phyloP scores from a whole-genome alignment of 2,113 vertebrate species.

The Leiothrix lutea region DNA sequence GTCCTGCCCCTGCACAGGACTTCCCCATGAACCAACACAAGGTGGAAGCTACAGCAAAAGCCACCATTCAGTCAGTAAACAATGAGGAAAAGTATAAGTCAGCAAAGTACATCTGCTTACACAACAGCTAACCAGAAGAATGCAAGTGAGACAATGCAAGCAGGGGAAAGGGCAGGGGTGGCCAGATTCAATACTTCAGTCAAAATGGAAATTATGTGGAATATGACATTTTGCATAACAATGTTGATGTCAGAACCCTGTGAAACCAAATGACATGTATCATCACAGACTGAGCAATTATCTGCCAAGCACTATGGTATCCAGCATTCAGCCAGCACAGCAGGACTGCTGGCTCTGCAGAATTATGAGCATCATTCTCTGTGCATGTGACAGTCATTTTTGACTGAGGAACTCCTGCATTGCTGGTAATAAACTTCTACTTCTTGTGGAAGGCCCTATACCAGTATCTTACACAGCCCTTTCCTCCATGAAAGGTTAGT shows the following conservation, averaged over 20 bases:
- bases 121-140: background rate
- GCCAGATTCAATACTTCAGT: background rate
- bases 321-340: background rate
- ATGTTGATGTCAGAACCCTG: constrained; percentile 10
- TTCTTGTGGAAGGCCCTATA: background rate
- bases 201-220: background rate
- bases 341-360: background rate
- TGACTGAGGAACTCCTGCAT: background rate
- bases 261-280: background rate
- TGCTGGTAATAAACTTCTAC: background rate
- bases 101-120: background rate
- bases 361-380: background rate
- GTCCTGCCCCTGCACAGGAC: background rate
- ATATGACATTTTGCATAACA: constrained; percentile 21
- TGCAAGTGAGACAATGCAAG: background rate
- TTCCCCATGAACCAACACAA: background rate
- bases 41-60: background rate
- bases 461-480: background rate
- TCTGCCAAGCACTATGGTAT: background rate
- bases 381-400: background rate
- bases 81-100: background rate
- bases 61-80: background rate
- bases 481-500: background rate
- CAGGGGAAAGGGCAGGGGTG: background rate
- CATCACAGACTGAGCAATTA: background rate